These are phyloP conservation scores for Sipha maydis DNA, from an alignment of 2,888 invertebrate genomes.

Conservation along the genomic window DNA sequence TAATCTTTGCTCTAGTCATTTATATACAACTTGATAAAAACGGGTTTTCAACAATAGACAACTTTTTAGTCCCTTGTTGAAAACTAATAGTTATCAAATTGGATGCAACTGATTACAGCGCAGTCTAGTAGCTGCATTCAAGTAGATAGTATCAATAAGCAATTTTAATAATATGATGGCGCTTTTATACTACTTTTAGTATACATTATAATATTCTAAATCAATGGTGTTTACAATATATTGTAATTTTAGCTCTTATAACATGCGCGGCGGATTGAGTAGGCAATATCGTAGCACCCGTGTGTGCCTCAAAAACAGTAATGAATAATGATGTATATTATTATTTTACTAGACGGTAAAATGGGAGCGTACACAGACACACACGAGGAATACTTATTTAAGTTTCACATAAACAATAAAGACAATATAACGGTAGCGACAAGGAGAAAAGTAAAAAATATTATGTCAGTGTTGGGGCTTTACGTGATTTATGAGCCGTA, in stretches of 20 bases:
- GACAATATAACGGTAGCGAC: background rate
- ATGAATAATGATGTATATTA: slow-evolving; percentile 7
- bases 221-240: background rate
- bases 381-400: background rate
- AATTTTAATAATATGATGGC: too few species aligned
- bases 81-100: too few species aligned
- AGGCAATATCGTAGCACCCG: slow-evolving; percentile 42
- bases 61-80: too few species aligned
- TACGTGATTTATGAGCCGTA: slow-evolving; percentile 56
- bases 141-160: too few species aligned
- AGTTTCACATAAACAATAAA: slow-evolving; percentile 41
- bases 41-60: too few species aligned
- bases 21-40: too few species aligned
- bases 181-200: too few species aligned
- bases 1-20: too few species aligned
- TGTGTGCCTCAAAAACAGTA: background rate
- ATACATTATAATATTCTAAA: too few species aligned
- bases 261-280: slow-evolving; percentile 9
- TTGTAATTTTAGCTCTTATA: background rate
- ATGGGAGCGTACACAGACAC: background rate
- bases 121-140: too few species aligned
- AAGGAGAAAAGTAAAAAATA: slow-evolving; percentile 5
- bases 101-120: too few species aligned
- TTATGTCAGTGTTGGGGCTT: slow-evolving; percentile 30
- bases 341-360: background rate